Base-by-base conservation (phyloP, 2,888 invertebrate genomes). In the Masnerella sp. region DNA sequence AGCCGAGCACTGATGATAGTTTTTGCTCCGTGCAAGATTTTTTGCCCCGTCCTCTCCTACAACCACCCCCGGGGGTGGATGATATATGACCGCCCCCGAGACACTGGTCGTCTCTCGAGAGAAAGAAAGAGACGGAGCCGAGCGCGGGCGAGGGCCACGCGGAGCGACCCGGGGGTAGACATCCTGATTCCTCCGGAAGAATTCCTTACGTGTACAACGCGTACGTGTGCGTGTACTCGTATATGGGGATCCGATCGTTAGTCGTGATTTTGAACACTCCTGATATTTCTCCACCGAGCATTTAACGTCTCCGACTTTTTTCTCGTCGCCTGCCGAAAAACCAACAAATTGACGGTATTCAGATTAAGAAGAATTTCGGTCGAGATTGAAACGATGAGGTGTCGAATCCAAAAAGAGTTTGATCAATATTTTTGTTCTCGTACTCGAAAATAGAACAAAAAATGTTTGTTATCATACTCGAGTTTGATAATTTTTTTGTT, bases 61-160 rank as follows among this genome's bases (percentile, higher is more conserved):
- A 65, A 54, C 73, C 68, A 72, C 70, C 77, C 74, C 75, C 72
- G 76, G 78, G 79, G 85, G 85, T 85, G 85, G 83, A 86, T 86
- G 86, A 86, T 86, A 86, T 86, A 86, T 85, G 85, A 83, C 84
- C 83, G 84, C 86, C 85, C 85, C 85, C 83, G 85, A 86, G 86
- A 86, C 85, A 85, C 83, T 82, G 80, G 83, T 81, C 82, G 82
- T 84, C 84, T 64, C 82, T 80, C 79, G 74, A 76, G 77, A 80
- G 79, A 79, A 79, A 77, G 78, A 78, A 73, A 75, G 75, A 74
- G 70, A 70, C 22, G 40, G 58, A 64, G 61, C 49, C 69, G 74
- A 74, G 77, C 59, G 56, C 54, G 52, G 62, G 32, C 43, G 51
- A 68, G 22, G 51, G 49, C 42, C 36, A 9, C n/a, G 18, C 14